Base-by-base conservation (phyloP, 2,113 vertebrate genomes). In the Cinclus mexicanus region DNA sequence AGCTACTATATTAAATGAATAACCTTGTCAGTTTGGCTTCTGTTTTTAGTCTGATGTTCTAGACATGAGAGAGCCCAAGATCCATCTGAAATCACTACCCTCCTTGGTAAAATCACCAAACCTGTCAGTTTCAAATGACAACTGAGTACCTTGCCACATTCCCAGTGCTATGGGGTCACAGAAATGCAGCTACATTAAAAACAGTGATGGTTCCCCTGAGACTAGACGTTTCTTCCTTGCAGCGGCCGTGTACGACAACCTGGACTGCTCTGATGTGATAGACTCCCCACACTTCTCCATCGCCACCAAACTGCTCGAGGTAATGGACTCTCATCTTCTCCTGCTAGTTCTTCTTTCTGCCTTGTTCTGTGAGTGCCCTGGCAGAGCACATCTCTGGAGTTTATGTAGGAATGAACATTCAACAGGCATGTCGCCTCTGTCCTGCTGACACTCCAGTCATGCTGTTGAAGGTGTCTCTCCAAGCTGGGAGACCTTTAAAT, bases 271-370 rank as follows among this genome's bases (percentile, higher is more conserved):
- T 11, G 98, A 98, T 3, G 93, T 99, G 69, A 78, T 85, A 60
- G 94, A 97, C 33, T 99, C 98, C 1, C 65, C 96, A 7, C 96
- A 98, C 96, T 98, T 99, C 68, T 97, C 97, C 55, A 97, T 98
- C 0, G 98, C 97, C 42, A 96, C 98, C 81, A 98, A 99, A 91
- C 83, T 99, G 61, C 96, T 99, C 44, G 99, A 99, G 99, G 99
- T 99, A 98, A 71, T 29, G 46, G 44, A 52, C 44, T 84, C 50
- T 29, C 7, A 14, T 47, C 49, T 83, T 71, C 50, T 70, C 24
- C 49, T 31, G 2, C 39, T 42, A 24, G 22, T 71, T 81, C 26
- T 41, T 76, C 59, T 33, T 56, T 84, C 35, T 20, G 18, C 78
- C 47, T 46, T 53, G 46, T 63, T 75, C 83, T 81, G 44, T 41